Conservation (phyloP, 2,797 vertebrate species). For the Channallabes apus region DNA sequence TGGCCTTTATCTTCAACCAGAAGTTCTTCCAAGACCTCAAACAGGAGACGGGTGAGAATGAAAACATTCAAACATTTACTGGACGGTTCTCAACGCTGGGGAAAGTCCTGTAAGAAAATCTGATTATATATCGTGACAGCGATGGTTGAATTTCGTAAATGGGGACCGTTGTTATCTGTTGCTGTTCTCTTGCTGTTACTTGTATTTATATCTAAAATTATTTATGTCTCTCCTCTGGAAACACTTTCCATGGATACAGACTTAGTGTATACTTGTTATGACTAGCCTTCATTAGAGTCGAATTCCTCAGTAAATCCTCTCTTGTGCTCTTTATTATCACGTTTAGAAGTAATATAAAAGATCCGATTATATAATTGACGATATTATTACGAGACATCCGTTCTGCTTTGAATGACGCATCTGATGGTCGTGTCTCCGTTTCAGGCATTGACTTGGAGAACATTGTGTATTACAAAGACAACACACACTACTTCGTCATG, state of each 20-base stretch:
- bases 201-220: conserved; percentile 16
- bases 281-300: conserved; percentile 30
- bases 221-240: conserved; percentile 18
- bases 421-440: conserved; percentile 6
- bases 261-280: conserved; percentile 37
- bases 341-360: conserved; percentile 6
- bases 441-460: conserved; percentile 97
- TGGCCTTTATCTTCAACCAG: conserved; percentile 99
- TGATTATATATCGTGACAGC: neutral
- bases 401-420: neutral
- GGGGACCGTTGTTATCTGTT: conserved; percentile 16
- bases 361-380: neutral
- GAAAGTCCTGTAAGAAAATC: neutral
- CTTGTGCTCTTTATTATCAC: conserved; percentile 30
- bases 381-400: conserved; percentile 15
- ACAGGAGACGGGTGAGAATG: conserved; percentile 88
- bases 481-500: conserved; percentile 99
- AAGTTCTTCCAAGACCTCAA: conserved; percentile 98
- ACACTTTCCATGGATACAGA: conserved; percentile 16
- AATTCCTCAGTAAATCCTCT: conserved; percentile 37
- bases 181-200: conserved; percentile 21
- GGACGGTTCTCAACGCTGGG: neutral
- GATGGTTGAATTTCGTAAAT: neutral
- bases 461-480: conserved; percentile 98
- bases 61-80: neutral